Conservation (phyloP, 2,888 invertebrate species). For the Anarsia innoxiella region DNA sequence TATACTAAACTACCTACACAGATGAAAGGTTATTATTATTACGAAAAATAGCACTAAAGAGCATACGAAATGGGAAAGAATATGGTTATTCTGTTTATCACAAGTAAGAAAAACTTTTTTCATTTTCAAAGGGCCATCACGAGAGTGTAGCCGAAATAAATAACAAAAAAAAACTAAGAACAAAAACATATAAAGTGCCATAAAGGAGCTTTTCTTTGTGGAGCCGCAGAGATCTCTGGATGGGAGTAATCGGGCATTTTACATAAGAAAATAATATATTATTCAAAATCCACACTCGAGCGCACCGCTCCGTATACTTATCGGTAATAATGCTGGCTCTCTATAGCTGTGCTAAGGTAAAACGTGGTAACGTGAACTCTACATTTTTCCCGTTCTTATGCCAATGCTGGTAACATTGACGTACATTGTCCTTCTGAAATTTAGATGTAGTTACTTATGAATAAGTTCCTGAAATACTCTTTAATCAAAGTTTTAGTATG, state of each 20-base stretch:
- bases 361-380: conserved; percentile 20
- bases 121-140: conserved; percentile 30
- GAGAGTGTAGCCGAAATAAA: conserved; percentile 35
- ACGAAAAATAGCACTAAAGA: conserved; percentile 3
- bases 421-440: too few relatives aligned
- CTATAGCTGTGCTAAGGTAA: conserved; percentile 24
- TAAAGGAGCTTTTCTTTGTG: conserved; percentile 65
- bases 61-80: conserved; percentile 9
- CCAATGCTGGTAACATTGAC: too few relatives aligned
- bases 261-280: conserved; percentile 75
- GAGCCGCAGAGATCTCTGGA: conserved; percentile 60
- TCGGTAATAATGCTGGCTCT: conserved; percentile 65
- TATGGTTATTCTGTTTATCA: conserved; percentile 5
- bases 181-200: conserved; percentile 65
- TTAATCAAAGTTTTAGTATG: too few relatives aligned
- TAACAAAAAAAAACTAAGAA: conserved; percentile 47
- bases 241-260: conserved; percentile 73
- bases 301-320: conserved; percentile 65
- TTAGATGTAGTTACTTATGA: too few relatives aligned
- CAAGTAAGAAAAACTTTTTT: conserved; percentile 33
- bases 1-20: conserved; percentile 5
- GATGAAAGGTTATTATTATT: conserved; percentile 5
- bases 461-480: too few relatives aligned
- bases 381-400: too few relatives aligned
- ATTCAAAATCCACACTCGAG: conserved; percentile 70